Evolutionary conservation across 2,888 invertebrate species (phyloP), one percentile per base, ranked within the genome.

Genomic region (Callyntrura guangdongensis): DNA sequence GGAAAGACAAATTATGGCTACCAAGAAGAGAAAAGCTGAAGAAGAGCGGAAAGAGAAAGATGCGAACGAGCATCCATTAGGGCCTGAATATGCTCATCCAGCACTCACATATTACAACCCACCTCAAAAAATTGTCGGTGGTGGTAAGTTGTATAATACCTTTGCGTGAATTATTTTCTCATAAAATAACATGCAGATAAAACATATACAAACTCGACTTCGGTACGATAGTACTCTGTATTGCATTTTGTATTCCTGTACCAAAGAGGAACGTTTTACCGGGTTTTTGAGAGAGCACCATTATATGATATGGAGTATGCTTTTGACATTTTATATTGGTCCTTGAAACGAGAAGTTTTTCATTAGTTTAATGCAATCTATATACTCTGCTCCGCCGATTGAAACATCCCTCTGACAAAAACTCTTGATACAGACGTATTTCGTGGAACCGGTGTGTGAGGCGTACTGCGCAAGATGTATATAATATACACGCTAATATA

Each of bases 1-100:
- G 5, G 92, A 93, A 83, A 91, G 90, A 72, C 93, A 93, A 89
- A 92, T 93, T 86, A 91, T 89, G 47, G 91, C 92, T 74, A 77
- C 82, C 2, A 89, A 83, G 45, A 22, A 84, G 45, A 87, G 90
- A 36, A 91, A 86, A 59, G 84, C 87, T 45, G 91, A 89, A 64
- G 92, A 93, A 56, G 77, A 79, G 25, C 84, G 90, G 47, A 81
- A 89, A 17, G 89, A 90, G 17, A 86, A 72, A 74, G 92, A 92
- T 59, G 49, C 25, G n/a, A 79, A 84, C 47, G 84, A 91, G 83
- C 93, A 93, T 92, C 93, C 93, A 53, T 81, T 93, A 45, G 93
- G 93, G 74, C 84, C 89, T 3, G 72, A 87, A 22, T 91, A 91
- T 56, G 84, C 88, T 45, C 69, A 61, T 64, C 88, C 91, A 67